Base-by-base conservation (phyloP, 1,140 invertebrate genomes). In the Tribolium castaneum region DNA sequence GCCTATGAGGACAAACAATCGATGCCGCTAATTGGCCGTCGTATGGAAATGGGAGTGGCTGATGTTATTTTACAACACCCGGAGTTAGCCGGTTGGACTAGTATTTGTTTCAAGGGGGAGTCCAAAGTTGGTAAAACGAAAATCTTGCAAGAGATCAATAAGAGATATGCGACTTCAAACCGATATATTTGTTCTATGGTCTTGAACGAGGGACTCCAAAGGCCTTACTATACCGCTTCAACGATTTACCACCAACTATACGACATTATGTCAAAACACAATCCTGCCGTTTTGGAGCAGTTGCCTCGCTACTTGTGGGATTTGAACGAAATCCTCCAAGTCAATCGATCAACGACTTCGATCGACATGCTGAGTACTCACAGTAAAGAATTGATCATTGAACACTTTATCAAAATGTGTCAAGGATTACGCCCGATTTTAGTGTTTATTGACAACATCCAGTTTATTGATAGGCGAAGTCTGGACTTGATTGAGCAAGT, bases 81-180 rank as follows among this genome's bases (percentile, higher is more conserved):
- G 45, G 80, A 80, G 77, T 22, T 80, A 3, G 81, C 78, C 3
- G 70, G 70, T 34, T 83, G 77, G 72, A 77, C 49, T 22, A 80
- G 80, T 13, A 73, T 84, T 22, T 80, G 79, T 30, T 78, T 83
- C 14, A 62, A 82, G 50, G 88, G 88, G 30, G 87, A 88, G 78
- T 79, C 83, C 12, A 85, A 88, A 70, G 86, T 88, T 34, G 88
- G 88, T 1, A 89, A 89, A 83, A 86, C 83, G 12, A 83, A 86
- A 71, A 62, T 89, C 39, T 78, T 89, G 72, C 84, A 87, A 78
- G 86, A 86, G 84, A 86, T 88, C 83, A 78, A 85, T 0, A 34
- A 82, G 84, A 19, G 73, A 82, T 75, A 80, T 84, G n/a, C 25
- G 30, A 3, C 30, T 12, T 51, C 74, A 3, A 62, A 50, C 9